Conservation (phyloP, 2,797 vertebrate genomes). For the Dendrocincla fuliginosa region DNA sequence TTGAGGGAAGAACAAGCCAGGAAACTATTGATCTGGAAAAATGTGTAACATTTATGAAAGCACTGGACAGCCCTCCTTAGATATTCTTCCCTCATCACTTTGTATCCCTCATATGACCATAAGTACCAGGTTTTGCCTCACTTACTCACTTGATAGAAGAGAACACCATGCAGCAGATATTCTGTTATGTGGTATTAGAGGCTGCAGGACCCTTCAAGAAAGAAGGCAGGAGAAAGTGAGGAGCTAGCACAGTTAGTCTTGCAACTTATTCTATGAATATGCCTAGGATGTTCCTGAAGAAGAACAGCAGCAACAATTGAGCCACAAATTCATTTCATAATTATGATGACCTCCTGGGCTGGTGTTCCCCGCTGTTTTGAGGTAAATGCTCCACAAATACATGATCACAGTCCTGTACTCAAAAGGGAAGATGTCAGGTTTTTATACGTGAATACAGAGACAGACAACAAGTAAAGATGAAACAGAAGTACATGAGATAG, state of each 20-base stretch:
- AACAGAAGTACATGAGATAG: not conserved
- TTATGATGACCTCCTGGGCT: not conserved
- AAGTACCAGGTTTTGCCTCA: not conserved
- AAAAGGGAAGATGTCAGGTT: not conserved
- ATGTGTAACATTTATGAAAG: not conserved
- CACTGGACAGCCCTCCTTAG: not conserved
- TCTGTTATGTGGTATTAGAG: accelerated
- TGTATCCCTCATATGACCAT: accelerated
- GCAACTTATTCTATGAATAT: not conserved
- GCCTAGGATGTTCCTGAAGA: not conserved
- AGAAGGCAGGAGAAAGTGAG: not conserved
- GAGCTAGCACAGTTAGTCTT: not conserved
- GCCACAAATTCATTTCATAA: not conserved
- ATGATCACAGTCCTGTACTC: not conserved
- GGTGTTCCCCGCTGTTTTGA: not conserved
- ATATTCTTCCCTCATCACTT: not conserved
- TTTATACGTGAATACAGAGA: not conserved
- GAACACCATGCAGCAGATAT: not conserved
- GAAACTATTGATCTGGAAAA: not conserved
- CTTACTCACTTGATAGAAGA: not conserved
- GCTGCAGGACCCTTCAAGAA: not conserved
- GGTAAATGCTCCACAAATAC: not conserved
- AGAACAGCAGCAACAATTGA: not conserved
- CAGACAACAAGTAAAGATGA: not conserved
- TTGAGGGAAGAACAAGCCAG: not conserved